These are phyloP conservation scores for Monopis laevigella DNA, from an alignment of 2,888 invertebrate species.

Conservation along the genomic window DNA sequence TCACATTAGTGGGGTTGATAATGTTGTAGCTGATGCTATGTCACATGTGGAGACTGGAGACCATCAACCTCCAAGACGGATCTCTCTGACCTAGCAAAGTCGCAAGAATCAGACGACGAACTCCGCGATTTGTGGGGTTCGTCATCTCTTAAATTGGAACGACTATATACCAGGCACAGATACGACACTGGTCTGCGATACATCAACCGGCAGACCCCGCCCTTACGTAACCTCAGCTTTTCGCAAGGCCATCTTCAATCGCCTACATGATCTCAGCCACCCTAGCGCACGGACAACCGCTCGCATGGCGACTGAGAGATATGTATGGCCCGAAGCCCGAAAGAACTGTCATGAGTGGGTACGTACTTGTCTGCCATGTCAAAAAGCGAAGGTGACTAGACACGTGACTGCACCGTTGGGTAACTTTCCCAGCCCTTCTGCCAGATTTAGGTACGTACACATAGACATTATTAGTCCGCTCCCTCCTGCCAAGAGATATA, in stretches of 20 bases:
- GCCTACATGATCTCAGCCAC: conserved; percentile 18
- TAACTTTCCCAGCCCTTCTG: too few species aligned
- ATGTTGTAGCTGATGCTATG: conserved; percentile 15
- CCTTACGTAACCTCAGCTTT: too few species aligned
- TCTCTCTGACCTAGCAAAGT: conserved; percentile 14
- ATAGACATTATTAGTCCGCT: too few species aligned
- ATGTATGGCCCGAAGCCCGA: conserved; percentile 29
- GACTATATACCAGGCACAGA: too few species aligned
- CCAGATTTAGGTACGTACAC: too few species aligned
- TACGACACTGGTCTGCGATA: too few species aligned
- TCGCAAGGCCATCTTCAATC: too few species aligned
- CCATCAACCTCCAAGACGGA: conserved; percentile 12
- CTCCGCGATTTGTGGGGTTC: conserved; percentile 9
- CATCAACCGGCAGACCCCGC: too few species aligned
- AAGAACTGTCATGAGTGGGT: conserved; percentile 25
- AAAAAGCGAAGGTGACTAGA: too few species aligned
- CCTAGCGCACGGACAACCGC: conserved; percentile 12
- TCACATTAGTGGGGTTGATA: conserved; percentile 13
- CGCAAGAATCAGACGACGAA: conserved; percentile 18
- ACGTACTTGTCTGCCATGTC: conserved; percentile 22
- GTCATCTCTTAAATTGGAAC: conserved; percentile 16
- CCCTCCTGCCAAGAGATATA: too few species aligned
- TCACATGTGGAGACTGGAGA: conserved; percentile 14
- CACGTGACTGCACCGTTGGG: too few species aligned
- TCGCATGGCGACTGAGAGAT: conserved; percentile 24